Base-by-base conservation (phyloP, 2,797 vertebrate species). In the Cichlasoma orientale region DNA sequence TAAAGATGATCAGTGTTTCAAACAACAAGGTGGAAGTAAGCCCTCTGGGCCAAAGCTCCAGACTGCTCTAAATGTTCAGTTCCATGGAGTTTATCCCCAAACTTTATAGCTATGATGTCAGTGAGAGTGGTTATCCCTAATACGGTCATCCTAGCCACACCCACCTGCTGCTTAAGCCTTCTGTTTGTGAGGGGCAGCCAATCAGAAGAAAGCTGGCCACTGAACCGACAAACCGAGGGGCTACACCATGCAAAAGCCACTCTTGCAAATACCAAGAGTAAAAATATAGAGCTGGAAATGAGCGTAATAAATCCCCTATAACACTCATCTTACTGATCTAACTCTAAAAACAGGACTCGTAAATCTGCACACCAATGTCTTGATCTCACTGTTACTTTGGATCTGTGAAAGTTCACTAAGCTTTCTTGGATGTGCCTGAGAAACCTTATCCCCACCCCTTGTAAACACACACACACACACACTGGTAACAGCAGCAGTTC, bases 401-500 rank as follows among this genome's bases (percentile, higher is more conserved):
- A 66, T 58, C 25, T 72, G 59, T 78, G 54, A 66, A 50, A 23
- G 50, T 69, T 73, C 25, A 71, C 25, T 61, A 63, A 25, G 72
- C 55, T 59, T 52, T 72, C 11, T 55, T 73, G 59, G 74, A 83
- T 79, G 52, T 11, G 29, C 72, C 33, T 18, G 16, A 58, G 74
- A 75, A 86, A 86, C 61, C 38, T n/a, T 57, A 82, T 41, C 74
- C 33, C 27, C 31, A 44, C 33, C 63, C 44, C 25, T 36, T 50
- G 63, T 1, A 68, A 29, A 29, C 10, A 53, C 52, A 72, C 70
- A 70, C 55, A 19, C 53, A 78, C 25, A 74, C 41, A 57, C 58
- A 58, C 1, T 38, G 47, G 10, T 9, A n/a, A 19, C 44, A 68
- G 80, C 10, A 88, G 85, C 80, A 86, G 33, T 78, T 86, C 73